These are phyloP conservation scores for Odontocerum albicorne DNA, from an alignment of 2,888 invertebrate genomes.

Conservation along the genomic window DNA sequence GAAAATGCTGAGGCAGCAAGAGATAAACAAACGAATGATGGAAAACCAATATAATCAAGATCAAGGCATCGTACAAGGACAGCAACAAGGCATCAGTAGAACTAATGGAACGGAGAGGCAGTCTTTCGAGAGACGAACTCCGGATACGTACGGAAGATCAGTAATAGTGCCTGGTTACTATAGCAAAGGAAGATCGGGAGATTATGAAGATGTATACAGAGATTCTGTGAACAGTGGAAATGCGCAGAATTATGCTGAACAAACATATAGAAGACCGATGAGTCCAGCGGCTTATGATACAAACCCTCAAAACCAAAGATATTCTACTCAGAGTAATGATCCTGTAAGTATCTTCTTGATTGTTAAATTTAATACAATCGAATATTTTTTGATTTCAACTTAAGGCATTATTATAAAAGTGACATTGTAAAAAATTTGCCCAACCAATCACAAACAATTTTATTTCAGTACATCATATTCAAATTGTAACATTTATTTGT, in stretches of 20 bases:
- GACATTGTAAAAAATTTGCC: no score
- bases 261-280: conserved; percentile 63
- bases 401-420: no score
- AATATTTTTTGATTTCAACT: neutral
- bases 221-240: conserved; percentile 48
- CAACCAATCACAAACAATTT: neutral
- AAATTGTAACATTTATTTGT: no score
- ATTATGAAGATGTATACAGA: conserved; percentile 79
- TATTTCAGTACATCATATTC: no score
- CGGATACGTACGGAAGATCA: conserved; percentile 79
- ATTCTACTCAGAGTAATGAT: conserved; percentile 46
- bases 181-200: conserved; percentile 54
- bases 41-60: conserved; percentile 19
- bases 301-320: conserved; percentile 46
- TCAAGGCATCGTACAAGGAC: conserved; percentile 1
- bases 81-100: conserved; percentile 27
- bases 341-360: conserved; percentile 42
- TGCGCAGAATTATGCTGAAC: conserved; percentile 42
- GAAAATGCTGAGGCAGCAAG: conserved; percentile 31
- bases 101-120: conserved; percentile 45
- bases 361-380: neutral
- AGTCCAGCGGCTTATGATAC: conserved; percentile 57
- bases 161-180: conserved; percentile 49
- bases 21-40: conserved; percentile 40
- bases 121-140: conserved; percentile 71